These are phyloP conservation scores for Hoplodrina blanda DNA, from an alignment of 2,888 invertebrate genomes.

Conservation along the genomic window DNA sequence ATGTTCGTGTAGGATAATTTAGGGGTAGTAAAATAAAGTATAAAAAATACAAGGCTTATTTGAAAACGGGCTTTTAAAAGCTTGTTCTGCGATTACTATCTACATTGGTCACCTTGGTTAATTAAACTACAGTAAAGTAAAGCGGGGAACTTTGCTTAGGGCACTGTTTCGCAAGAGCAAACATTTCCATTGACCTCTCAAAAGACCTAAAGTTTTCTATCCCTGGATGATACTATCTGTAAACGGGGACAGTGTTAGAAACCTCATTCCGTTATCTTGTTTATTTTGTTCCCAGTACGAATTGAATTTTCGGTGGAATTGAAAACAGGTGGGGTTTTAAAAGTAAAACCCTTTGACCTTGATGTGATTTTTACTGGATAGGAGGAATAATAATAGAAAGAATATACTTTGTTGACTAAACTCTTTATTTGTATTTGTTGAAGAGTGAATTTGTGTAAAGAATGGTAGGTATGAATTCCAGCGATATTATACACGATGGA, in stretches of 20 bases:
- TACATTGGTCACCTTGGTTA: not conserved
- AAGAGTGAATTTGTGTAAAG: no score
- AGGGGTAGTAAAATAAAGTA: no score
- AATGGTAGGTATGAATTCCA: no score
- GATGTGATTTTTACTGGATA: constrained; percentile 26
- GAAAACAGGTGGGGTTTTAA: constrained; percentile 52
- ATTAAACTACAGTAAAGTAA: not conserved
- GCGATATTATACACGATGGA: no score
- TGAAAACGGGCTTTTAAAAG: not conserved
- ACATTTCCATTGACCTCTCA: constrained; percentile 3
- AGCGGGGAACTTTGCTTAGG: not conserved
- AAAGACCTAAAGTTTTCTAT: constrained; percentile 27
- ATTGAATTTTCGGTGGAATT: constrained; percentile 57
- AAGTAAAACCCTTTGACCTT: constrained; percentile 48
- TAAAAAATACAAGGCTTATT: not conserved
- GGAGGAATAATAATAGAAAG: not conserved
- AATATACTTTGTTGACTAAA: not conserved
- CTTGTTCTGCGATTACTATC: not conserved
- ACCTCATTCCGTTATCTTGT: constrained; percentile 54
- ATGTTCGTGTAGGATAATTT: no score
- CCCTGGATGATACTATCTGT: constrained; percentile 45
- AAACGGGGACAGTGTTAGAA: constrained; percentile 59
- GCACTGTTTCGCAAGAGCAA: constrained; percentile 2
- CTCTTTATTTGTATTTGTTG: not conserved
- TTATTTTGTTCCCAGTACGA: constrained; percentile 48